Evolutionary conservation across 2,797 vertebrate genomes (phyloP), one percentile per base, ranked within the genome.

Genomic region (Taenioides sp.): DNA sequence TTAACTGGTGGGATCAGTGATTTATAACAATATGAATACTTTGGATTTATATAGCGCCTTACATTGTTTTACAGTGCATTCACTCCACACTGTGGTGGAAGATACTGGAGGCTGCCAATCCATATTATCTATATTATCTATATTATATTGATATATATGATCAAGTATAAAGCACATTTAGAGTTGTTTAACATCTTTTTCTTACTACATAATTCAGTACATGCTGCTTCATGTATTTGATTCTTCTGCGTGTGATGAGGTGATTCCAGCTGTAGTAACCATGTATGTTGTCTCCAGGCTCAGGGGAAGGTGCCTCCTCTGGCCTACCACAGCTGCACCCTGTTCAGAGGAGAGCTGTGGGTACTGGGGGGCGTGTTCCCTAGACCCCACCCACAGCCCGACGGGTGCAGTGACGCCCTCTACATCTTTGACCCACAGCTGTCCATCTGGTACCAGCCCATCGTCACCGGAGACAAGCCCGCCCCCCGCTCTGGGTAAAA

Each of bases 341-440:
- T 95, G 84, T 95, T 95, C 72, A 86, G 89, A 4, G 93, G 91
- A 7, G 95, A 95, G 61, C 90, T 94, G 37, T 95, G 95, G 60
- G 93, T 95, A 20, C 91, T 94, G n/a, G 93, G 94, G 4, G 95
- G 94, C 0, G 92, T 94, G 43, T 92, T 94, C 75, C 94, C 88
- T 3, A 60, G 89, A 25, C 94, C 94, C 0, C 86, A 93, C 81
- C 92, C 92, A 0, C 80, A 94, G 77, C 94, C 94, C 0, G 94
- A 95, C 55, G 92, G 93, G 84, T 96, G 95, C 88, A 95, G 94
- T 12, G 91, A 95, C 83, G 93, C 91, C 0, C 87, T 96, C 27
- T 94, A 95, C 75, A 95, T 96, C 83, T 96, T 96, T 60, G 93
- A 95, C 73, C 95, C 94, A 16, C 80, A 94, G 66, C 91, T 94